A percentile compares a stretch with the other conserved stretches of the same genome.
phyloP scores from a whole-genome alignment of 2,113 vertebrate species.

The Lophura nycthemera region DNA sequence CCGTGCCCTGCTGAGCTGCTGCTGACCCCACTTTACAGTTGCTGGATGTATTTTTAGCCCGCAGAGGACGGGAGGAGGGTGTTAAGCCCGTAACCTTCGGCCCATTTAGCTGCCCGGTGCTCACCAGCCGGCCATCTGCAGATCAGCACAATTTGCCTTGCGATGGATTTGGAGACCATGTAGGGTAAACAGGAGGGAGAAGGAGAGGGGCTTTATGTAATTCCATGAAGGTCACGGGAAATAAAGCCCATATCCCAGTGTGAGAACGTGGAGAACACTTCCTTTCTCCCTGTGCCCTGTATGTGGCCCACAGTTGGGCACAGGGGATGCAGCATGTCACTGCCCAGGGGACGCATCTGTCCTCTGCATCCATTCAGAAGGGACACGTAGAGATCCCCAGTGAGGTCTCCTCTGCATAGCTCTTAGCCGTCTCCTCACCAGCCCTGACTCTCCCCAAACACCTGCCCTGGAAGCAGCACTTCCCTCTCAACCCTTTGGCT shows the following conservation, averaged over 20 bases:
- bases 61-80: neutral
- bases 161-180: conserved; percentile 14
- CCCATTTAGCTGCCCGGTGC: conserved; percentile 22
- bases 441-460: neutral
- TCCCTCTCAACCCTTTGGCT: neutral
- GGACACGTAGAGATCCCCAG: neutral
- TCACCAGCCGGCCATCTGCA: conserved; percentile 35
- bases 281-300: neutral
- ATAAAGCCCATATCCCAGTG: neutral
- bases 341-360: neutral
- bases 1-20: accelerated
- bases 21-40: neutral
- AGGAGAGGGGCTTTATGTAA: neutral
- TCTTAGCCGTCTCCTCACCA: no score
- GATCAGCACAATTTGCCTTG: conserved; percentile 61
- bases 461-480: accelerated
- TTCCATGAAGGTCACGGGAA: conserved; percentile 30
- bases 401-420: neutral
- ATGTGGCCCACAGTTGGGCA: neutral
- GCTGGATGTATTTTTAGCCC: conserved; percentile 68
- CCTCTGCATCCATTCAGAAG: neutral
- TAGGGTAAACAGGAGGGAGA: conserved; percentile 26
- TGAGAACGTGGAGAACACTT: accelerated
- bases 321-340: accelerated
- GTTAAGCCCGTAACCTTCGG: conserved; percentile 64